Evolutionary conservation across 2,888 invertebrate genomes (phyloP).

Genomic region (Stenodema calcarata): DNA sequence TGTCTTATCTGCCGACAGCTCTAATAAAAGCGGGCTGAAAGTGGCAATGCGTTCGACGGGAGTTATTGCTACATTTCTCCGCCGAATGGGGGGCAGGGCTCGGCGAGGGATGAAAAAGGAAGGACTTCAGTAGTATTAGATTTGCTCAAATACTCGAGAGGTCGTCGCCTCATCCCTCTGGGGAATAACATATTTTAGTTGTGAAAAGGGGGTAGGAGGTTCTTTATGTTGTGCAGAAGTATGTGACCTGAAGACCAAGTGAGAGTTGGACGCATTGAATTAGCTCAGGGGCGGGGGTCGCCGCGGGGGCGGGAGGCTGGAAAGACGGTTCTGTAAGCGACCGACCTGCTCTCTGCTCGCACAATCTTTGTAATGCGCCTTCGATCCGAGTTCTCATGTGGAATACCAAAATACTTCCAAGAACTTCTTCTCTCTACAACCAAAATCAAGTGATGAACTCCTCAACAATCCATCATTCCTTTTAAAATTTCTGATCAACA

Average conservation of each 20-base stretch:
- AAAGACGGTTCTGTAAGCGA: neutral
- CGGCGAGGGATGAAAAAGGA: neutral
- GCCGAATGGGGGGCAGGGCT: neutral
- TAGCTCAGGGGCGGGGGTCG: neutral
- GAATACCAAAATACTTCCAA: neutral
- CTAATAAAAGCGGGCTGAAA: neutral
- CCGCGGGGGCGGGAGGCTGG: neutral
- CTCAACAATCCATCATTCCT: no score
- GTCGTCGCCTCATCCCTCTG: neutral
- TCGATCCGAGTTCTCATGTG: neutral
- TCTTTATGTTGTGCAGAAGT: slow-evolving; percentile 37
- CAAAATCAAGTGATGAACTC: no score
- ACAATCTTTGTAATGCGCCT: neutral
- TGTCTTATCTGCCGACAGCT: neutral
- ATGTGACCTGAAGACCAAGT: slow-evolving; percentile 33
- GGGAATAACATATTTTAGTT: slow-evolving; percentile 33
- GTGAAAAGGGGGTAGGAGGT: neutral
- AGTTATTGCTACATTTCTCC: slow-evolving; percentile 22
- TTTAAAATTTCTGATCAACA: no score
- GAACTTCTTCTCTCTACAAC: neutral
- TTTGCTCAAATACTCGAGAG: slow-evolving; percentile 35
- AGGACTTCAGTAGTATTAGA: slow-evolving; percentile 12
- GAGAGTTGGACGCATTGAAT: slow-evolving; percentile 23
- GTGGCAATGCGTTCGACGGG: slow-evolving; percentile 18
- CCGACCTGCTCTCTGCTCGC: neutral